These are phyloP conservation scores for Lamprologus speciosus DNA, from an alignment of 2,113 vertebrate species.

Conservation along the genomic window DNA sequence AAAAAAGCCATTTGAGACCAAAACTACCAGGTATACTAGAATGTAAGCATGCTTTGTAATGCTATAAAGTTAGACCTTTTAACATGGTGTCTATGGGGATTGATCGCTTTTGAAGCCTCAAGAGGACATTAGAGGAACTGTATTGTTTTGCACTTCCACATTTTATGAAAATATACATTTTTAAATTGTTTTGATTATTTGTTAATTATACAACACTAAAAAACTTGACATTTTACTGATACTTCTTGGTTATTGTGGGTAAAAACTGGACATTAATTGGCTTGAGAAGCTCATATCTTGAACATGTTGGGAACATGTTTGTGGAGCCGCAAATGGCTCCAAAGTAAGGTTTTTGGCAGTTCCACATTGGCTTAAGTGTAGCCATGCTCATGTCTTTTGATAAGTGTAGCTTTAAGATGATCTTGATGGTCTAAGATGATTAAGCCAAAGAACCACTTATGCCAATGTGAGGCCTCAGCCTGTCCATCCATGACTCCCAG, in stretches of 20 bases:
- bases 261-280: background rate
- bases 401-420: background rate
- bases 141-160: background rate
- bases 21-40: background rate
- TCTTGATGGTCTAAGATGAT: background rate
- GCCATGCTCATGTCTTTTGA: background rate
- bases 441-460: background rate
- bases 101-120: background rate
- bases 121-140: background rate
- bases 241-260: background rate
- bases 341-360: background rate
- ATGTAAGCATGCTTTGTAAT: background rate
- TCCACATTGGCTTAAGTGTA: background rate
- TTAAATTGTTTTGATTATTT: background rate
- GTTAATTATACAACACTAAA: background rate
- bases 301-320: background rate
- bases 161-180: background rate
- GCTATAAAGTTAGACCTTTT: background rate
- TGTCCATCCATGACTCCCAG: background rate
- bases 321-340: rapidly evolving
- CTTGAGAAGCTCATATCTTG: background rate
- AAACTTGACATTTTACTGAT: background rate
- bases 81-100: background rate
- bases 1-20: background rate
- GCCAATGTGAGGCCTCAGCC: rapidly evolving